Conservation (phyloP, 2,797 vertebrate species). For the Zalophus californianus region DNA sequence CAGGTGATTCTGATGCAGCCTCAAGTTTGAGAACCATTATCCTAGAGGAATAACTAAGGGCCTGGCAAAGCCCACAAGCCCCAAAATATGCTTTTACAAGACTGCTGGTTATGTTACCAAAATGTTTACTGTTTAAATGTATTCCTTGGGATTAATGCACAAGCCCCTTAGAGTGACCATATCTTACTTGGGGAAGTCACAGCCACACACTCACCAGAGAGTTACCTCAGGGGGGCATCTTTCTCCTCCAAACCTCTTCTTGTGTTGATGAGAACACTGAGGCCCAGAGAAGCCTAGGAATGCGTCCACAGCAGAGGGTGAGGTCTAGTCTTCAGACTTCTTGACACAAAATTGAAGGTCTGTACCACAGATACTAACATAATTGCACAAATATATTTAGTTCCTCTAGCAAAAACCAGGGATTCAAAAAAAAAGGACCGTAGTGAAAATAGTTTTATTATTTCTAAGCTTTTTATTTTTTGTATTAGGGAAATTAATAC, state of each 20-base stretch:
- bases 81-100: neutral
- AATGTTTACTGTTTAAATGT: neutral
- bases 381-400: neutral
- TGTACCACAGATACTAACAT: neutral
- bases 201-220: neutral
- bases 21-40: neutral
- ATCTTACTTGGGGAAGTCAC: neutral
- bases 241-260: neutral
- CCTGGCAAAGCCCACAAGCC: neutral
- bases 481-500: slow-evolving; percentile 1
- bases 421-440: neutral
- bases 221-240: neutral
- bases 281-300: neutral
- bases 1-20: neutral
- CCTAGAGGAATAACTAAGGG: neutral
- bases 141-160: neutral
- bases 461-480: neutral
- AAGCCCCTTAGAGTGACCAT: neutral
- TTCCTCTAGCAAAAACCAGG: neutral
- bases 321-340: neutral
- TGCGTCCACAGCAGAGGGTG: neutral
- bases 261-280: neutral
- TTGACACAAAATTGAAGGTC: neutral
- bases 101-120: neutral
- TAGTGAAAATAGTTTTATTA: neutral